Conservation (phyloP, 2,113 vertebrate genomes). For the Perca fluviatilis region DNA sequence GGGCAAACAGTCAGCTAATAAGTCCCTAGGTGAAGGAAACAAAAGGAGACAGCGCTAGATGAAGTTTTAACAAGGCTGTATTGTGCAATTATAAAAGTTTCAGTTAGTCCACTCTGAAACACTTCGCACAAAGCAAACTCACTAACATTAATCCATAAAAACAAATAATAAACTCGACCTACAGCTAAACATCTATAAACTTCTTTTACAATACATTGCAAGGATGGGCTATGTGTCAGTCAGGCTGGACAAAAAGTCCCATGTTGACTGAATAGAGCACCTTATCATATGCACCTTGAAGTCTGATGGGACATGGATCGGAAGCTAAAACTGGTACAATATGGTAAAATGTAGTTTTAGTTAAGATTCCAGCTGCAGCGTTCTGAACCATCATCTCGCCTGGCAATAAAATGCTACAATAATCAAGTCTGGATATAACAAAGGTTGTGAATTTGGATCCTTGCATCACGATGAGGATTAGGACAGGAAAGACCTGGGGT, state of each 20-base stretch:
- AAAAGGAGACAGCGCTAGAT: constrained; percentile 59
- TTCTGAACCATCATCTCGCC: background rate
- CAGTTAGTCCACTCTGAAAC: background rate
- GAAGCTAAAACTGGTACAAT: background rate
- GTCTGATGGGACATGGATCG: too few relatives aligned
- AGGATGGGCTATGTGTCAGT: background rate
- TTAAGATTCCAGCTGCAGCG: background rate
- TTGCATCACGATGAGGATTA: too few relatives aligned
- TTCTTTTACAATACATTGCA: background rate
- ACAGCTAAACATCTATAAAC: background rate
- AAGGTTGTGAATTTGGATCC: too few relatives aligned
- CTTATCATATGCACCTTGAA: too few relatives aligned
- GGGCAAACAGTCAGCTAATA: constrained; percentile 85
- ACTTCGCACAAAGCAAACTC: background rate
- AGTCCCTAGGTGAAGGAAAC: constrained; percentile 82
- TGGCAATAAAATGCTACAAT: background rate
- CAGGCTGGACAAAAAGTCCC: background rate
- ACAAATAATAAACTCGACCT: background rate
- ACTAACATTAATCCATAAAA: background rate
- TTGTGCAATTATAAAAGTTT: constrained; percentile 23
- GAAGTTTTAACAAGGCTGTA: constrained; percentile 27
- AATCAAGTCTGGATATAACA: background rate
- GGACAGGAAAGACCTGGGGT: too few relatives aligned
- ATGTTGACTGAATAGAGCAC: background rate
- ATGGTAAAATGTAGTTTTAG: background rate